phyloP scores from a whole-genome alignment of 2,888 invertebrate genomes.

The Phengaris alcon region DNA sequence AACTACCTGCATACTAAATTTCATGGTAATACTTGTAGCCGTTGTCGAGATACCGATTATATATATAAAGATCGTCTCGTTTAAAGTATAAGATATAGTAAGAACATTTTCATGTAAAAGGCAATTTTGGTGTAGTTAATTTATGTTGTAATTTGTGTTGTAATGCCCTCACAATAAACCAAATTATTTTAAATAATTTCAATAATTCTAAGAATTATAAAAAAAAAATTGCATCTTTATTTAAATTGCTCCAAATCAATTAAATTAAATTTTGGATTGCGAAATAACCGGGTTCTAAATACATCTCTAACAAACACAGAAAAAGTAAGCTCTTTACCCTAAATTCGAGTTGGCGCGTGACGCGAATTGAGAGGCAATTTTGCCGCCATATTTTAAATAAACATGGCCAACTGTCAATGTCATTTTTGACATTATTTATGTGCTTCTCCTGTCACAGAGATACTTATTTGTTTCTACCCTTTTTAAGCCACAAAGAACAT shows the following conservation, averaged over 20 bases:
- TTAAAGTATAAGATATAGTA: no score
- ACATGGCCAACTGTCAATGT: conserved; percentile 21
- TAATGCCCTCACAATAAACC: neutral
- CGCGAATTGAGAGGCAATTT: conserved; percentile 13
- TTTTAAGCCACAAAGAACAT: conserved; percentile 2
- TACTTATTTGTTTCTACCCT: conserved; percentile 21
- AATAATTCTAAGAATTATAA: no score
- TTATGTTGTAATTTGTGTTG: no score
- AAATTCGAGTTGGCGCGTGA: conserved; percentile 25
- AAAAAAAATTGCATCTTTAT: no score
- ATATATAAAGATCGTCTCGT: no score
- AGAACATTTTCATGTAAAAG: no score
- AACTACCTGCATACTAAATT: no score
- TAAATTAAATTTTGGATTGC: neutral
- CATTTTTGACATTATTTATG: conserved; percentile 29
- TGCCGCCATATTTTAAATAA: conserved; percentile 21
- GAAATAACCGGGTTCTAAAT: neutral
- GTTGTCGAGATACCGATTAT: no score
- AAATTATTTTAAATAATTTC: no score
- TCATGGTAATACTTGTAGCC: no score
- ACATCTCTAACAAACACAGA: neutral
- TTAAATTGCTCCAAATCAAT: neutral
- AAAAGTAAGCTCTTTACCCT: conserved; percentile 22
- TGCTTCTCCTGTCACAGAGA: conserved; percentile 22
- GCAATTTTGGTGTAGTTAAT: no score